Evolutionary conservation across 2,113 vertebrate species (phyloP).

Genomic region (Eira barbara): DNA sequence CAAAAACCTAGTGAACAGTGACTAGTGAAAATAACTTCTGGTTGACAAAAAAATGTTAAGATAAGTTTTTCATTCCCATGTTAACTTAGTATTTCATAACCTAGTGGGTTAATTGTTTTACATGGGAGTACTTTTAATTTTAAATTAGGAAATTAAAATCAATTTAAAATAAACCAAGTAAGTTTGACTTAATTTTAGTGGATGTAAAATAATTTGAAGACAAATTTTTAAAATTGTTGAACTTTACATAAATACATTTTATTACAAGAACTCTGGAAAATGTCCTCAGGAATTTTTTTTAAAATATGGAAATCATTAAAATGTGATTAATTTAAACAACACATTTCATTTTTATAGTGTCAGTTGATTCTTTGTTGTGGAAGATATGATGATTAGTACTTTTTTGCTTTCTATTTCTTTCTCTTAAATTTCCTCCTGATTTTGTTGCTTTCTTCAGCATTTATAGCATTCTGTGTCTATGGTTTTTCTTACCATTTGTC

Average conservation of each 20-base stretch:
- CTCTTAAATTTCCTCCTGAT: background rate
- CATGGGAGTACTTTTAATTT: background rate
- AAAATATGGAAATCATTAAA: background rate
- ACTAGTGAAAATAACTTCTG: background rate
- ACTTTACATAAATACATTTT: background rate
- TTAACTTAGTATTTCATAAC: background rate
- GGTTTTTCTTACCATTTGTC: background rate
- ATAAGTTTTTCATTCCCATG: background rate
- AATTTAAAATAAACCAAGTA: background rate
- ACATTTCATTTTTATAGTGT: background rate
- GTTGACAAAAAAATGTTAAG: background rate
- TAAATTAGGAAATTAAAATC: background rate
- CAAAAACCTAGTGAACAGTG: background rate
- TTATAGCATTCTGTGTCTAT: background rate
- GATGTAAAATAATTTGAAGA: background rate
- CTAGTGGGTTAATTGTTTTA: background rate
- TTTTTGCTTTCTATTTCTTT: background rate
- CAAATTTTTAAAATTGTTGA: background rate
- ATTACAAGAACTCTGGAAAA: background rate
- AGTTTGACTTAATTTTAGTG: slow-evolving; percentile 3
- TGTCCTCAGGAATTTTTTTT: background rate
- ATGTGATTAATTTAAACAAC: background rate
- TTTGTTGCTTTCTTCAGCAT: background rate
- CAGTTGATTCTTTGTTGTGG: background rate
- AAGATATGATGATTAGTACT: background rate